Conservation (phyloP, 2,797 vertebrate genomes). For the Acipenser transmontanus region DNA sequence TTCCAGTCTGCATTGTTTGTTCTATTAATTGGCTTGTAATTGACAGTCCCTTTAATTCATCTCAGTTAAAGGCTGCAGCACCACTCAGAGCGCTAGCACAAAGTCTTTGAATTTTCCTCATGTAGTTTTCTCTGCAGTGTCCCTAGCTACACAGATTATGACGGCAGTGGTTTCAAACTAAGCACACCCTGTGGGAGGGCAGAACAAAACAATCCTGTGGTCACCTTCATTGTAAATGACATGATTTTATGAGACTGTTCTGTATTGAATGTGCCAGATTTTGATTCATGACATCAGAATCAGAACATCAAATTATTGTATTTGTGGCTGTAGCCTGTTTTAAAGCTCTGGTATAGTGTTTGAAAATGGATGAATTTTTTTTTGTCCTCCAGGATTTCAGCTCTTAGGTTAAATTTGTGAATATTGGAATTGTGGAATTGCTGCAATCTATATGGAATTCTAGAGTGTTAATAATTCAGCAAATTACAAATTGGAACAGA, state of each 20-base stretch:
- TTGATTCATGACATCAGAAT: background rate
- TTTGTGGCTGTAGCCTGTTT: no score
- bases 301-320: no score
- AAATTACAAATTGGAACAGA: no score
- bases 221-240: background rate
- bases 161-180: background rate
- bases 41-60: background rate
- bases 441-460: no score
- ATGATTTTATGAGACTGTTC: background rate
- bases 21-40: slow-evolving; percentile 1
- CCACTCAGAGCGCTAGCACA: no score
- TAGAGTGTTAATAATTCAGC: no score
- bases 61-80: background rate
- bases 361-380: no score
- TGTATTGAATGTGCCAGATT: background rate
- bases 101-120: background rate
- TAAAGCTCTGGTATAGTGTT: no score
- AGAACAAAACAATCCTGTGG: background rate
- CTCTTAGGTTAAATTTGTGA: no score
- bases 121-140: background rate
- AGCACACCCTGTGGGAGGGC: background rate
- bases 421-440: no score
- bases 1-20: background rate
- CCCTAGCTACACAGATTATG: background rate
- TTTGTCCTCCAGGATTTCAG: no score